phyloP scores from a whole-genome alignment of 1,140 invertebrate species.

The Lucilia sericata region DNA sequence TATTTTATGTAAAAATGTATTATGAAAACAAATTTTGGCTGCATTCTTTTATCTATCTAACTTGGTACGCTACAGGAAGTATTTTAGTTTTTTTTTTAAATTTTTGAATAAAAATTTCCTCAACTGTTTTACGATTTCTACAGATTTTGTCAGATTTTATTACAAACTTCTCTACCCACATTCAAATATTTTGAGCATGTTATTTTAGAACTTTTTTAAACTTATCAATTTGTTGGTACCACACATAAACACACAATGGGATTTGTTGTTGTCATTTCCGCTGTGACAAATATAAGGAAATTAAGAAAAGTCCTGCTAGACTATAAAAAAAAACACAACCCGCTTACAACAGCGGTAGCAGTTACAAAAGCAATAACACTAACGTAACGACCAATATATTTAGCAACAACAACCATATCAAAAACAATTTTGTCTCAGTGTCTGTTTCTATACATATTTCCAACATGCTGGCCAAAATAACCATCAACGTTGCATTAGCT shows the following conservation, averaged over 20 bases:
- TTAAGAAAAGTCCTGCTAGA: slow-evolving; percentile 25
- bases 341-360: neutral
- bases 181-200: too few species aligned
- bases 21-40: neutral
- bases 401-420: neutral
- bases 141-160: neutral
- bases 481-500: neutral
- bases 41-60: neutral
- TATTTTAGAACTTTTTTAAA: too few species aligned
- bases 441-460: too few species aligned
- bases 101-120: too few species aligned
- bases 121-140: too few species aligned
- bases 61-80: too few species aligned
- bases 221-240: neutral
- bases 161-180: neutral
- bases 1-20: neutral
- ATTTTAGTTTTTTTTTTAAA: too few species aligned
- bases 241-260: neutral
- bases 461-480: neutral
- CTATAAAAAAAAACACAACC: too few species aligned
- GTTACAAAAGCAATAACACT: neutral
- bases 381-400: neutral
- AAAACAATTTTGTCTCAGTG: neutral
- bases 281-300: slow-evolving; percentile 22
- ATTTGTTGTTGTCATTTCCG: slow-evolving; percentile 16